A percentile compares a stretch with the other conserved stretches of the same genome.
Evolutionary conservation across 2,888 invertebrate genomes (phyloP).

Genomic region (Agrotis exclamationis): DNA sequence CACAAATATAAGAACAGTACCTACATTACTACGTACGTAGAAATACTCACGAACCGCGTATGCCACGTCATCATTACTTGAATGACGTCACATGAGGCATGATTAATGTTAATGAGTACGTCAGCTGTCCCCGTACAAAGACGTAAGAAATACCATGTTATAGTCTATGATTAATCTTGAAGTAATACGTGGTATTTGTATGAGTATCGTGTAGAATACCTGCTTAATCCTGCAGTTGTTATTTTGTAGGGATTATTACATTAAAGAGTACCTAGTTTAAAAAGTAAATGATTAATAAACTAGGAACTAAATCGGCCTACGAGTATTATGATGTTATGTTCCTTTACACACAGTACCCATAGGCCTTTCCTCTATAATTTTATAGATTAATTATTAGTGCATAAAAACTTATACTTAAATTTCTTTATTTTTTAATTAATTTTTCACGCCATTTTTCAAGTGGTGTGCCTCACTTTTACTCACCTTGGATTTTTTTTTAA

Average conservation of each 20-base stretch:
- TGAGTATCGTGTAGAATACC: not conserved
- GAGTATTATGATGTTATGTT: no score
- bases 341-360: no score
- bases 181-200: constrained; percentile 28
- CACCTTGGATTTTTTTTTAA: no score
- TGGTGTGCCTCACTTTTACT: no score
- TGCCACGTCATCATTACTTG: constrained; percentile 52
- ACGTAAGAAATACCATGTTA: constrained; percentile 43
- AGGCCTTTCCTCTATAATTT: no score
- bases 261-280: no score
- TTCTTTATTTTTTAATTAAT: no score
- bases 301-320: no score
- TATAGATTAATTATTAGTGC: no score
- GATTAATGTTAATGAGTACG: constrained; percentile 57
- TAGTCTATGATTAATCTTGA: constrained; percentile 33
- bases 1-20: not conserved
- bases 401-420: no score
- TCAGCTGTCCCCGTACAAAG: constrained; percentile 39
- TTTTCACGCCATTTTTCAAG: no score
- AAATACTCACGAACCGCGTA: constrained; percentile 3
- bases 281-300: no score
- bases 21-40: not conserved
- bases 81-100: constrained; percentile 48
- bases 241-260: not conserved
- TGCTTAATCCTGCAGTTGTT: not conserved